Evolutionary conservation across 1,140 invertebrate species (phyloP).

Genomic region (Drosophila grimshawi): DNA sequence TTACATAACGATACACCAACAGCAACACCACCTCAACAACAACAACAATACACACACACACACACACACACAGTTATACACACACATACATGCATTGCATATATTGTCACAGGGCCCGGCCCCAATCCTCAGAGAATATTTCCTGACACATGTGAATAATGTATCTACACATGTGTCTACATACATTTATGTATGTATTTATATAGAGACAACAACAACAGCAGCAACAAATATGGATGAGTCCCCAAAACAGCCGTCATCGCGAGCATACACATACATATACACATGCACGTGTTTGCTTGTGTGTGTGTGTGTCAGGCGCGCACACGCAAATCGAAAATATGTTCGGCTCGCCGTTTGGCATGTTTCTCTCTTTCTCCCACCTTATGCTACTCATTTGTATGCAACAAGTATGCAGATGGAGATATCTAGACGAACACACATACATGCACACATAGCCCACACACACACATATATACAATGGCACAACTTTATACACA

Average conservation of each 20-base stretch:
- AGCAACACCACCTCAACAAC: neutral
- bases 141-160: conserved; percentile 54
- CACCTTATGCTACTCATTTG: conserved; percentile 65
- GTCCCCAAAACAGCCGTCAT: conserved; percentile 47
- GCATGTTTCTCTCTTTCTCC: conserved; percentile 41
- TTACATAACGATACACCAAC: conserved; percentile 44
- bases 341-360: conserved; percentile 43
- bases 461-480: conserved; percentile 2
- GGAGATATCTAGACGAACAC: conserved; percentile 44
- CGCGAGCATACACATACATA: conserved; percentile 12
- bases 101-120: conserved; percentile 14
- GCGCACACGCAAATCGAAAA: conserved; percentile 61
- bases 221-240: conserved; percentile 34
- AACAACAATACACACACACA: neutral
- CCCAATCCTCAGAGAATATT: conserved; percentile 40
- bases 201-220: conserved; percentile 24
- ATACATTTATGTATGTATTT: conserved; percentile 34
- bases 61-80: neutral
- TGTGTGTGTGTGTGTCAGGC: conserved; percentile 35
- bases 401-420: conserved; percentile 73
- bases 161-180: conserved; percentile 21
- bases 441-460: conserved; percentile 6
- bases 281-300: neutral
- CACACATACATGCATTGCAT: neutral
- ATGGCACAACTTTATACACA: neutral